Conservation (phyloP, 2,113 vertebrate species). For the Alces alces region DNA sequence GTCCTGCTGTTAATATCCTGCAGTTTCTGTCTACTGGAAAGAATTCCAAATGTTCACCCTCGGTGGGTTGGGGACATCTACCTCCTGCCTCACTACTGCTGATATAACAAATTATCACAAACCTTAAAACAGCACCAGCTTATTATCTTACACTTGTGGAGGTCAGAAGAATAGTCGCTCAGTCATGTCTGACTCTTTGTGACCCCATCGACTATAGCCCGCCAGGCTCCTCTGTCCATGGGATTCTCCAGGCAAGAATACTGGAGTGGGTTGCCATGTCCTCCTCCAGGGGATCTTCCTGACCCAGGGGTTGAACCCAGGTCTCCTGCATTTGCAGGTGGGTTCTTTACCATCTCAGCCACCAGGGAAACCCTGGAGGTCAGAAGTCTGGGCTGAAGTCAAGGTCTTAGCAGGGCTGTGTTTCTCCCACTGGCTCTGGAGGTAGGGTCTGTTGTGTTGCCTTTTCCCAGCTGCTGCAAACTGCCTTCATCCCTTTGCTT, state of each 20-base stretch:
- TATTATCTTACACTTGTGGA: not conserved
- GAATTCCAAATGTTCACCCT: not conserved
- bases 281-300: not conserved
- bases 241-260: not conserved
- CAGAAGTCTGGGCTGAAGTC: not conserved
- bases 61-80: not conserved
- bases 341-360: not conserved
- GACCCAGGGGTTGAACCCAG: not conserved
- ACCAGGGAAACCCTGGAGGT: not conserved
- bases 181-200: not conserved
- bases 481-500: not conserved
- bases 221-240: not conserved
- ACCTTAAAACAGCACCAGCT: not conserved
- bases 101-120: not conserved
- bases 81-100: not conserved
- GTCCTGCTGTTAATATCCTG: not conserved
- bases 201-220: not conserved
- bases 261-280: not conserved
- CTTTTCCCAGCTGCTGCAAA: no score
- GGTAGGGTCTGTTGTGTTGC: not conserved
- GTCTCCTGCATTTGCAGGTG: not conserved
- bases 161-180: not conserved
- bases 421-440: rapidly evolving
- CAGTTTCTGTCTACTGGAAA: not conserved
- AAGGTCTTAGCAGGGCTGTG: not conserved